phyloP scores from a whole-genome alignment of 2,888 invertebrate species.

The Caenorhabditis sinica region DNA sequence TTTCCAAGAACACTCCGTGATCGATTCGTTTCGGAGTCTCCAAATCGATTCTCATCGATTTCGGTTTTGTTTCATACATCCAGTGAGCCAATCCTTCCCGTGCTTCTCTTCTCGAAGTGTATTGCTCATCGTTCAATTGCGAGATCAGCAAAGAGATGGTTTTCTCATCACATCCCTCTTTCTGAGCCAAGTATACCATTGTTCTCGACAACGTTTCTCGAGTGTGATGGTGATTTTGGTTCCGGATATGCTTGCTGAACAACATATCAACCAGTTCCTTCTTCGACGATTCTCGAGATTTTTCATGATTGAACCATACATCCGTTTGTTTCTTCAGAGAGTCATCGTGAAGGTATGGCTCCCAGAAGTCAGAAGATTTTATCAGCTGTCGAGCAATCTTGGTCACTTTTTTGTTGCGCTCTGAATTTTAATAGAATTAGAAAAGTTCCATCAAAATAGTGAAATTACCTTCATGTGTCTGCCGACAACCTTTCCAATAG shows the following conservation, averaged over 20 bases:
- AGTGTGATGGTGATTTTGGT: slow-evolving; percentile 55
- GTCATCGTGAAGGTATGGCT: neutral
- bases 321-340: slow-evolving; percentile 31
- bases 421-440: too few relatives aligned
- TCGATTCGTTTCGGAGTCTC: slow-evolving; percentile 44
- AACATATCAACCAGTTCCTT: slow-evolving; percentile 32
- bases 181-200: slow-evolving; percentile 57
- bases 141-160: slow-evolving; percentile 50
- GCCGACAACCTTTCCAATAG: neutral
- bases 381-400: neutral
- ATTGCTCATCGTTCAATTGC: slow-evolving; percentile 65
- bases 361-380: neutral
- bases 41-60: slow-evolving; percentile 59
- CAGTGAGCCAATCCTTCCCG: slow-evolving; percentile 61
- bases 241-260: slow-evolving; percentile 22
- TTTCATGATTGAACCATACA: neutral
- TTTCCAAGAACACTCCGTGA: slow-evolving; percentile 24
- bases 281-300: neutral
- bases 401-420: neutral
- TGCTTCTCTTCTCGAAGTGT: slow-evolving; percentile 60
- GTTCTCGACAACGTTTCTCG: slow-evolving; percentile 59
- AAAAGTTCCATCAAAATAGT: too few relatives aligned
- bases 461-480: slow-evolving; percentile 23
- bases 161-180: slow-evolving; percentile 47
- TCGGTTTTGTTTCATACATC: slow-evolving; percentile 72